Base-by-base conservation (phyloP, 2,113 vertebrate genomes). In the Thalassarche chlororhynchos region DNA sequence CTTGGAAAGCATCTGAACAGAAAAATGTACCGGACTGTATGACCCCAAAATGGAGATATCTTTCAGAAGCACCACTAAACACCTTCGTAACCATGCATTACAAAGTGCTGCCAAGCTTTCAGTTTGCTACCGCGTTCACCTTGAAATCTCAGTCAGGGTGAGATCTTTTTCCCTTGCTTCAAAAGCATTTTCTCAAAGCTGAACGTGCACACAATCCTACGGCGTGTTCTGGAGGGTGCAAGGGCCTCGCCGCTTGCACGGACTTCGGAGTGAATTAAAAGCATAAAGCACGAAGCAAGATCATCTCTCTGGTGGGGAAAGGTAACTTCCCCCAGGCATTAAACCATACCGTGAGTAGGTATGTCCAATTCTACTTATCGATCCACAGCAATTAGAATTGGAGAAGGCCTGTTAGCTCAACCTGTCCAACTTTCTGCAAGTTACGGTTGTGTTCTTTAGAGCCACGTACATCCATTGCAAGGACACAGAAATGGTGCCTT, bases 1-100 rank as follows among this genome's bases (percentile, higher is more conserved):
- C 47, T 65, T 25, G 2, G 44, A 51, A 61, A 89, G 57, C 61
- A 74, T 40, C 72, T 58, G 46, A 60, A 64, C 28, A 51, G 57
- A 49, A 62, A 25, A 75, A 36, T 5, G 9, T 8, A 29, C 40
- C 2, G 5, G 29, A 5, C n/a, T 28, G 3, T 2, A 9, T 1
- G 4, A 64, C 9, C 36, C 83, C 47, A 34, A 36, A 60, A 54
- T 1, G 19, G 21, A 60, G 44, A 77, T 21, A 29, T 49, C 42
- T n/a, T 66, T 65, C 42, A 34, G 65, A 36, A 74, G 38, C 47
- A 47, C 49, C 44, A 20, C 16, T 3, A 17, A 62, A 8, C 8
- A 0, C 23, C 65, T 62, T 85, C 5, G 5, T 61, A 51, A 29
- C 32, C 65, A 3, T 1, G 20, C 28, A 1, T 31, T 23, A 15